Conservation (phyloP, 2,888 invertebrate genomes). For the Cylindroiulus punctatus region DNA sequence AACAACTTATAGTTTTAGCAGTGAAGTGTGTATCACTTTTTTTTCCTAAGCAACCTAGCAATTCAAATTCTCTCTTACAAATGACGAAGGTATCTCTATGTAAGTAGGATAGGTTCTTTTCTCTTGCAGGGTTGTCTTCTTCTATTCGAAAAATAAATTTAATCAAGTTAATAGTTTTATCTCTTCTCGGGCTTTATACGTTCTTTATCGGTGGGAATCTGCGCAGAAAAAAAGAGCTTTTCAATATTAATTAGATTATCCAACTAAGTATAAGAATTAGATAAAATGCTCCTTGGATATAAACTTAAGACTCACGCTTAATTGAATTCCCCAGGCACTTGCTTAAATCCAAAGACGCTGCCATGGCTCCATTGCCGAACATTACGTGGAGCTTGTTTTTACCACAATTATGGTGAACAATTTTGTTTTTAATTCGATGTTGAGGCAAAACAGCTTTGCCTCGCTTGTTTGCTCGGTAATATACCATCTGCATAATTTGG, state of each 20-base stretch:
- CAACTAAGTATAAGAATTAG: constrained; percentile 45
- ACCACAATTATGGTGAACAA: not conserved
- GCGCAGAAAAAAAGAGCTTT: constrained; percentile 27
- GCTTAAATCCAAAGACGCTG: constrained; percentile 5
- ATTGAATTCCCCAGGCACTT: constrained; percentile 36
- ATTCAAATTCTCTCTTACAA: not conserved
- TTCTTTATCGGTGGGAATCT: constrained; percentile 26
- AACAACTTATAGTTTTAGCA: constrained; percentile 50
- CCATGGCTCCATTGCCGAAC: not conserved
- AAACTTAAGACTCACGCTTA: constrained; percentile 19
- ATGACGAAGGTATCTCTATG: not conserved
- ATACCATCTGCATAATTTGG: not conserved
- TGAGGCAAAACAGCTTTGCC: not conserved
- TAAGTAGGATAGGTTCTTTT: not conserved
- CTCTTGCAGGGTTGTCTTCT: not conserved
- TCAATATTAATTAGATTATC: constrained; percentile 45
- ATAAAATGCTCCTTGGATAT: constrained; percentile 35
- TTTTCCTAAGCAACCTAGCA: not conserved
- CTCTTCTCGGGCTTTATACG: not conserved
- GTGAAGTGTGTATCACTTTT: not conserved
- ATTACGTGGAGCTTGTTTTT: not conserved
- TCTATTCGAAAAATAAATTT: constrained; percentile 16
- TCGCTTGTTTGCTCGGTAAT: not conserved
- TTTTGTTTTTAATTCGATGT: not conserved
- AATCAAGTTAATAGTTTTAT: constrained; percentile 47